phyloP scores from a whole-genome alignment of 2,113 vertebrate genomes.

The Rhabdornis inornatus region DNA sequence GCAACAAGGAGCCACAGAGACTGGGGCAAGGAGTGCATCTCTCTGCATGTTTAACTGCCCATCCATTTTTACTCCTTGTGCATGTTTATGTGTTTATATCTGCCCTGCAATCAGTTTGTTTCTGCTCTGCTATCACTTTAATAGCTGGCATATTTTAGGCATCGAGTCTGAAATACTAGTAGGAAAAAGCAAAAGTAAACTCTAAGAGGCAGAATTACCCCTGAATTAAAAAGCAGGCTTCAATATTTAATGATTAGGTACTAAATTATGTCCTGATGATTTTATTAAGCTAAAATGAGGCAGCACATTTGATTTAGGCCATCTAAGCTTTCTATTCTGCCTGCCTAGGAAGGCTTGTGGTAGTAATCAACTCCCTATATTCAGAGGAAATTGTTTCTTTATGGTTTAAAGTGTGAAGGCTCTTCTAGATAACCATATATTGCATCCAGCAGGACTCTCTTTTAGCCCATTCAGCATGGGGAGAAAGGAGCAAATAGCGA shows the following conservation, averaged over 20 bases:
- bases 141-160: not conserved
- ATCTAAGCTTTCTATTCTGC: not conserved
- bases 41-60: not conserved
- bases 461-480: not conserved
- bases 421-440: not conserved
- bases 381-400: conserved; percentile 29
- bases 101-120: not conserved
- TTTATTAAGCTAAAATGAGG: not conserved
- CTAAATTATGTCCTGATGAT: not conserved
- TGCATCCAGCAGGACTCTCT: not conserved
- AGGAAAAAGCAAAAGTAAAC: not conserved
- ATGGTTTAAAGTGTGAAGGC: not conserved
- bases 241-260: not conserved
- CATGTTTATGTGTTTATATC: not conserved
- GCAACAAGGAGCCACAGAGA: not conserved
- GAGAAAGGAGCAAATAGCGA: not conserved
- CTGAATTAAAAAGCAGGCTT: not conserved
- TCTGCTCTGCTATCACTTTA: not conserved
- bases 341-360: not conserved
- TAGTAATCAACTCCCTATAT: not conserved
- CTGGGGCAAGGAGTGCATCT: not conserved
- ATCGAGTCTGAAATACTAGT: accelerated
- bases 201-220: not conserved
- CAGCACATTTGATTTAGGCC: not conserved
- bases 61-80: not conserved